phyloP scores from a whole-genome alignment of 2,113 vertebrate species.

The Sorex araneus region DNA sequence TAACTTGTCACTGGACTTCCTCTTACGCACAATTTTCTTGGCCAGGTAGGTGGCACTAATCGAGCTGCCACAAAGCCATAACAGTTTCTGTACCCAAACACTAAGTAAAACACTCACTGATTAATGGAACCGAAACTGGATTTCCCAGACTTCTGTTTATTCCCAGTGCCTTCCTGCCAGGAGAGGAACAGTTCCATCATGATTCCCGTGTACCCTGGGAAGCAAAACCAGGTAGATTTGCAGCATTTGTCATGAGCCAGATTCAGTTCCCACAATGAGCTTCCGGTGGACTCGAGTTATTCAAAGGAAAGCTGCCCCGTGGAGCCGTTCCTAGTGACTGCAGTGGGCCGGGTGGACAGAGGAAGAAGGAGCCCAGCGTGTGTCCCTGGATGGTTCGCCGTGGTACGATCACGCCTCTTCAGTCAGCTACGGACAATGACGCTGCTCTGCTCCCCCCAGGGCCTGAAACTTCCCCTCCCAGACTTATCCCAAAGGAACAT shows the following conservation, averaged over 20 bases:
- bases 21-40: not conserved
- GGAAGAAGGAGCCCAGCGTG: not conserved
- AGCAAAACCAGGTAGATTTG: conserved; percentile 12
- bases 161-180: not conserved
- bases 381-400: too few relatives aligned
- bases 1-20: not conserved
- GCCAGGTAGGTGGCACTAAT: conserved; percentile 45
- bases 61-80: not conserved
- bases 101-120: conserved; percentile 18
- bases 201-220: not conserved
- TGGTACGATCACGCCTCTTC: not conserved
- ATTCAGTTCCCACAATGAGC: not conserved
- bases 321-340: not conserved
- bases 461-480: not conserved
- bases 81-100: conserved; percentile 52
- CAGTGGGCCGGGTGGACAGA: not conserved
- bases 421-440: not conserved
- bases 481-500: conserved; percentile 13
- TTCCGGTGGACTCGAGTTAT: not conserved
- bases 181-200: not conserved
- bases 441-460: not conserved
- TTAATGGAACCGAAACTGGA: conserved; percentile 38
- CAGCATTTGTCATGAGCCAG: not conserved
- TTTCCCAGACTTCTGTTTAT: conserved; percentile 35
- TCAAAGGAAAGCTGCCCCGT: not conserved